Conservation (phyloP, 2,113 vertebrate genomes). For the Tenrec ecaudatus region DNA sequence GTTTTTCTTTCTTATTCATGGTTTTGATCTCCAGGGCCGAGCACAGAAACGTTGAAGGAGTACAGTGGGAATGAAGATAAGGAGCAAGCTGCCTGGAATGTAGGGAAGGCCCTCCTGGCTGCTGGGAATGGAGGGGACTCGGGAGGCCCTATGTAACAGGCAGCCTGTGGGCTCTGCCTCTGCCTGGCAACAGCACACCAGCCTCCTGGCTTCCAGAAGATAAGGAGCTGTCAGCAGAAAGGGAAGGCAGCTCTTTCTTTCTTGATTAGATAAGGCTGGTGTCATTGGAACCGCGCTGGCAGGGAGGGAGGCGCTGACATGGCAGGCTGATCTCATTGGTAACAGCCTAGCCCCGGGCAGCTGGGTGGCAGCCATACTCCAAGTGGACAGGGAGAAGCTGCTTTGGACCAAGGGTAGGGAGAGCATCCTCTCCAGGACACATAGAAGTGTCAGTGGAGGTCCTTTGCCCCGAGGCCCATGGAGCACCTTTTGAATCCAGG, state of each 20-base stretch:
- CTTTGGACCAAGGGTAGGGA: background rate
- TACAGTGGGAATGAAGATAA: slow-evolving; percentile 40
- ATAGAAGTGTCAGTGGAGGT: background rate
- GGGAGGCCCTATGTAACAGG: too few relatives aligned
- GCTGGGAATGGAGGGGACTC: background rate
- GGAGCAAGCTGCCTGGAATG: slow-evolving; percentile 48
- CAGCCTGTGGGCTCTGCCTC: background rate
- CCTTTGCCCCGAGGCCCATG: background rate
- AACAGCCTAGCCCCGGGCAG: background rate
- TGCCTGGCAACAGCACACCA: background rate
- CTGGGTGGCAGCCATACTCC: background rate
- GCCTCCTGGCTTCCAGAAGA: slow-evolving; percentile 8
- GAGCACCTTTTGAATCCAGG: background rate
- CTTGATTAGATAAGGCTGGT: background rate
- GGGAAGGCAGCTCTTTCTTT: background rate
- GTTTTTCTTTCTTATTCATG: background rate
- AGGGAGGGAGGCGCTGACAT: background rate
- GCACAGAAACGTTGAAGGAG: background rate
- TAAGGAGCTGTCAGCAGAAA: slow-evolving; percentile 19
- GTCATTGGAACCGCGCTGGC: rapidly evolving
- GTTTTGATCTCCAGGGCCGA: background rate
- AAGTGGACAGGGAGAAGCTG: rapidly evolving
- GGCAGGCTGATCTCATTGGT: background rate
- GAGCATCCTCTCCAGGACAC: too few relatives aligned
- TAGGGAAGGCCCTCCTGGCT: slow-evolving; percentile 42